phyloP scores from a whole-genome alignment of 2,888 invertebrate species.

The Falcaria lacertinaria region DNA sequence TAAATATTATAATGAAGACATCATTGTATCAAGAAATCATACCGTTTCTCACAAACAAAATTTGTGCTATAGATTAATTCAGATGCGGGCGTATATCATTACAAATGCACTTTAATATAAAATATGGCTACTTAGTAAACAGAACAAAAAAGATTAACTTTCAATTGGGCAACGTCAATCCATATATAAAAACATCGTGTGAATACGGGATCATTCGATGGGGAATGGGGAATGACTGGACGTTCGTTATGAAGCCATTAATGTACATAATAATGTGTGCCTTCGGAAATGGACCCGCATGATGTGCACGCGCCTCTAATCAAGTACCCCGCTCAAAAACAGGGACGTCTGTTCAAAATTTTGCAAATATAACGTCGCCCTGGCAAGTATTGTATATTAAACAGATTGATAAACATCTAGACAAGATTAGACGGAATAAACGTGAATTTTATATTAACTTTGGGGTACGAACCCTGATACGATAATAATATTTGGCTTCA shows the following conservation, averaged over 20 bases:
- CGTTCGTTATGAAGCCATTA: conserved; percentile 68
- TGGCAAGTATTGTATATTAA: too few relatives aligned
- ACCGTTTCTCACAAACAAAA: neutral
- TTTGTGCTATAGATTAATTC: neutral
- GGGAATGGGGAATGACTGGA: conserved; percentile 33
- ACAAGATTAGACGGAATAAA: too few relatives aligned
- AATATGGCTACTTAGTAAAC: conserved; percentile 3
- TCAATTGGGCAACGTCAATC: conserved; percentile 3
- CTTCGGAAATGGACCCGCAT: conserved; percentile 45
- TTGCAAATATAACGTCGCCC: too few relatives aligned
- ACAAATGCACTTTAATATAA: conserved; percentile 2
- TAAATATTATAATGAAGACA: too few relatives aligned
- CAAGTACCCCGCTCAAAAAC: conserved; percentile 29
- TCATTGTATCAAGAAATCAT: neutral
- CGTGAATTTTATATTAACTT: neutral
- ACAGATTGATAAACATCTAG: too few relatives aligned
- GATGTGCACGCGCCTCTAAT: conserved; percentile 41
- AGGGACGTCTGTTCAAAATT: neutral
- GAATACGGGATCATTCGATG: conserved; percentile 40
- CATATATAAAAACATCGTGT: neutral
- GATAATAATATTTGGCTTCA: neutral
- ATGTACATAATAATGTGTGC: conserved; percentile 32
- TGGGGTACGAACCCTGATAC: neutral
- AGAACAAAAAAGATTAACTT: conserved; percentile 1
- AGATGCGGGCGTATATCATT: conserved; percentile 4